Base-by-base conservation (phyloP, 1,140 invertebrate genomes). In the Drosophila sp. region DNA sequence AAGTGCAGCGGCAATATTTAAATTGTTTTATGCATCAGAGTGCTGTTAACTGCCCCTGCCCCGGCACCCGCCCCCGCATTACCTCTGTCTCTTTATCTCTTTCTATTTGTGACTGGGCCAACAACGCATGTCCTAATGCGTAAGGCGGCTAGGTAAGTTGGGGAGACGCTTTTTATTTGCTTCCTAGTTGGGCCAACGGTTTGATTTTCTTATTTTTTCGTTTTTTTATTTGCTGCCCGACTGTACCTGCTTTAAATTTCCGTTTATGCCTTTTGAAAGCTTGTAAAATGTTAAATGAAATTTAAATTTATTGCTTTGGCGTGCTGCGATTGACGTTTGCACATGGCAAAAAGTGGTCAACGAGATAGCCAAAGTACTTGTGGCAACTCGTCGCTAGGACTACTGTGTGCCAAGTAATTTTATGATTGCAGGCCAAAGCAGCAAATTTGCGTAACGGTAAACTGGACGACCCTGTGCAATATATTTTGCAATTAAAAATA, bases 201-300 rank as follows among this genome's bases (percentile, higher is more conserved):
- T 79, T 79, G 64, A 66, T 80, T 72, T 70, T 67, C 10, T 29
- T 61, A 30, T 0, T 33, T 17, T 33, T 61, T 7, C 8, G 60
- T 44, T 62, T 58, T 33, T 33, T 55, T 33, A 55, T 57, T 47
- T 58, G 63, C 41, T 65, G 60, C 50, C 66, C 66, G 44, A 3
- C 73, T 70, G 58, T 81, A 69, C 67, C 71, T 83, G 83, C 82
- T 76, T 86, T 83, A 87, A 87, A 87, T 90, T 80, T 85, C 77
- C 77, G 86, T 90, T 89, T 90, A 89, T 89, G 85, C 84, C 80
- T 89, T 89, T 80, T 80, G 85, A 89, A 79, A 73, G 84, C 84
- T 87, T 89, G 84, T 89, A 84, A 89, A 89, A 89, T 90, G 84
- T 89, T 90, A 79, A 89, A 90, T 90, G 86, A 89, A 89, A 89